Percentiles rank a stretch among this genome's conserved stretches.
phyloP scores from a whole-genome alignment of 53 echinoderm and acorn worm genomes.

The Temnopleurus reevesii region DNA sequence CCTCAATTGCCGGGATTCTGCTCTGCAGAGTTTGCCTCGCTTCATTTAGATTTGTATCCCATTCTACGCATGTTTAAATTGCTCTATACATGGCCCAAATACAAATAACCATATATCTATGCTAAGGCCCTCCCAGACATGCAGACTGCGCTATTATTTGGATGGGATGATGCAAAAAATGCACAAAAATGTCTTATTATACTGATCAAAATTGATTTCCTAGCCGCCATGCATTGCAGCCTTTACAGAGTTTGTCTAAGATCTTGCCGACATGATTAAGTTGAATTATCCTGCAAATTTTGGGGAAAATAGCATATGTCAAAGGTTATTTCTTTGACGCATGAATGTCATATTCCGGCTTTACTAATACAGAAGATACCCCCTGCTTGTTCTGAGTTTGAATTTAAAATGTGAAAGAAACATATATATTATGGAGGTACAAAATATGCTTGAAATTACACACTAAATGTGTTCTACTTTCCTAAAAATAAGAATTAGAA shows the following conservation, averaged over 20 bases:
- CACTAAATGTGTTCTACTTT: too few relatives aligned
- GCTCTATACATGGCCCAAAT: background rate
- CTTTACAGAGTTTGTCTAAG: background rate
- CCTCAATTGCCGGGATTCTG: conserved; percentile 36
- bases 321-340: too few relatives aligned
- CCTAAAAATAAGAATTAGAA: too few relatives aligned
- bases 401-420: too few relatives aligned
- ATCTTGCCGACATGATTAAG: conserved; percentile 25
- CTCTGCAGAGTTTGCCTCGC: conserved; percentile 19
- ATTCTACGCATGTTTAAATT: background rate
- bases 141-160: background rate
- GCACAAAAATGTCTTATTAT: background rate
- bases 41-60: conserved; percentile 24
- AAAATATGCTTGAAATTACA: too few relatives aligned
- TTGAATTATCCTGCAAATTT: conserved; percentile 22
- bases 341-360: too few relatives aligned
- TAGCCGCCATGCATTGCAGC: conserved; percentile 23
- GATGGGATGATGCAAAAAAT: background rate
- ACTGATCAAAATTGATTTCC: conserved; percentile 21
- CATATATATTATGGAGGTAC: too few relatives aligned
- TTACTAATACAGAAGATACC: background rate
- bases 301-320: background rate
- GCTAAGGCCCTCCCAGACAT: conserved; percentile 12
- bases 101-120: conserved; percentile 22
- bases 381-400: background rate